These are phyloP conservation scores for Pteromalus puparum DNA, from an alignment of 1,140 invertebrate genomes.

Conservation along the genomic window DNA sequence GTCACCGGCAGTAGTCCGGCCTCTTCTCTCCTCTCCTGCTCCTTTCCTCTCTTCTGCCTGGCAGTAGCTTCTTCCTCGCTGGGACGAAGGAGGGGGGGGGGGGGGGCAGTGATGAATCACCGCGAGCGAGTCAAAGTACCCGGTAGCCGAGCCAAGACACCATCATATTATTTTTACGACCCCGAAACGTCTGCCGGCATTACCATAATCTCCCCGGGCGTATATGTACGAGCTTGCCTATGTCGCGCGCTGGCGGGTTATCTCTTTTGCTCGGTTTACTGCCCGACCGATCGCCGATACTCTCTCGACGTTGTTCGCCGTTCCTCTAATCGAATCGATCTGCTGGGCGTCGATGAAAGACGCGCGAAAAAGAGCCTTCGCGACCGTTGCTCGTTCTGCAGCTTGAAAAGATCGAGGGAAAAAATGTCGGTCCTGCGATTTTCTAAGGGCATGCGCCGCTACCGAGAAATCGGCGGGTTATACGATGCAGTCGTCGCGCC, in stretches of 20 bases:
- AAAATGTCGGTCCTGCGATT: not conserved
- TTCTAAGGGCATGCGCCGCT: not conserved
- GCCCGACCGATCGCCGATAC: not conserved
- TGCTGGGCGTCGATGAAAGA: not conserved
- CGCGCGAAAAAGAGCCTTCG: no score
- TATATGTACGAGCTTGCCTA: not conserved
- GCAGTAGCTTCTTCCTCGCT: no score
- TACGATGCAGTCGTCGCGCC: not conserved
- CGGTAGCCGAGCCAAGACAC: constrained; percentile 64
- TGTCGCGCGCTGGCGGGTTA: not conserved
- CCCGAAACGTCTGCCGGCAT: constrained; percentile 67
- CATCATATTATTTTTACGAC: constrained; percentile 69
- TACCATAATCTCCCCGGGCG: constrained; percentile 67
- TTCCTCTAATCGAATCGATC: constrained; percentile 13
- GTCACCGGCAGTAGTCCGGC: not conserved
- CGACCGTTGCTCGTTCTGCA: no score
- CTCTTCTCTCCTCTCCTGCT: not conserved
- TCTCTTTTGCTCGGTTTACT: constrained; percentile 16
- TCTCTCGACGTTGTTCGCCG: constrained; percentile 11
- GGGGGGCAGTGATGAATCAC: constrained; percentile 62
- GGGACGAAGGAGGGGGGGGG: no score
- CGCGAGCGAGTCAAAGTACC: constrained; percentile 63
- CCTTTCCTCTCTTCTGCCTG: not conserved
- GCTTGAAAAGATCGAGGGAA: no score
- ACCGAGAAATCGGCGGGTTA: constrained; percentile 29